Evolutionary conservation across 2,797 vertebrate genomes (phyloP), one percentile per base, ranked within the genome.

Genomic region (Setipinna tenuifilis): DNA sequence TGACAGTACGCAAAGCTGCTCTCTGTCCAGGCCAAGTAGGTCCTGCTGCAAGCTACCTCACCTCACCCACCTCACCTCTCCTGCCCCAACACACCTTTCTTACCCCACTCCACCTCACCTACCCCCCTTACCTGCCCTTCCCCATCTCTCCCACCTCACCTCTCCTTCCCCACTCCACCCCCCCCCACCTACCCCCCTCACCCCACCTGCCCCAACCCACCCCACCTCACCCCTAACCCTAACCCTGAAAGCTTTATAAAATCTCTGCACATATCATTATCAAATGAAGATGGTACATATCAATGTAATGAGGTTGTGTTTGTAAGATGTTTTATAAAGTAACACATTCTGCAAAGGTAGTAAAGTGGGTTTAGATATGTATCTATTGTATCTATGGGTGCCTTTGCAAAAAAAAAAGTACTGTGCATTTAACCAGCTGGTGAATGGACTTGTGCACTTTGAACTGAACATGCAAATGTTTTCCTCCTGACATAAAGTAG

Each of bases 1-100:
- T 21, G 0, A 81, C 83, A 89, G 83, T 86, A 58, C 62, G 28
- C 62, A 65, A 65, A 65, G 62, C 62, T 28, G 62, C 3, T 28
- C 62, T 25, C 62, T 65, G 62, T 65, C 62, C 62, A 65, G 25
- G 62, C 62, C n/a, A n/a, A n/a, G n/a, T n/a, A 21, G 11, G n/a
- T 65, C 25, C 59, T 62, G 21, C 23, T 65, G 62, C 23, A 25
- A 28, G 1, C 62, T 12, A 25, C n/a, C 35, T 41, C 5, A 41
- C 35, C 35, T 41, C 35, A 2, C 35, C 35, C 35, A 41, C 35
- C 35, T 5, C 35, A 41, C 35, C 35, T 41, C 2, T 2, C 35
- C 35, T 41, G 35, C 35, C 35, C 35, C 35, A n/a, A n/a, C n/a
- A n/a, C n/a, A n/a, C n/a, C n/a, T n/a, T n/a, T n/a, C n/a, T n/a